Base-by-base conservation (phyloP, 2,888 invertebrate species). In the Oscheius sp. region DNA sequence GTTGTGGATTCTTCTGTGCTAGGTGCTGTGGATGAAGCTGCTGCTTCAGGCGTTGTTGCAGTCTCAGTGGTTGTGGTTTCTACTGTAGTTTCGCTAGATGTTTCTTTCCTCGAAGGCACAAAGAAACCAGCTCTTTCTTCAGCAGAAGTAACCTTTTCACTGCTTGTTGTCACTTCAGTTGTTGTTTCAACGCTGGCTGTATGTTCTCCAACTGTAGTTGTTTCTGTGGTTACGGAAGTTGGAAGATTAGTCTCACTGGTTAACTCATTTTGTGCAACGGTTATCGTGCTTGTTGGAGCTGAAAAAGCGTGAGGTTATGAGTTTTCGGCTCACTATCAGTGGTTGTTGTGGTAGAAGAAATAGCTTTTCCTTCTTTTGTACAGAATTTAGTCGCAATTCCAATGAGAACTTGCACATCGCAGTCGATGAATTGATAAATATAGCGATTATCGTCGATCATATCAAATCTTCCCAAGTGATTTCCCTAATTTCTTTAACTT, bases 351-450 rank as follows among this genome's bases (percentile, higher is more conserved):
- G 29, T 1, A 20, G 27, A 39, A 27, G 48, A 33, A 31, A 64
- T 17, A 23, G 50, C 48, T 20, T n/a, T 8, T 1, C 64, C 46
- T 17, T 37, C 55, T 23, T 75, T 72, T 46, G 65, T 63, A 67
- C 78, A 78, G 25, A 73, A 68, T 1, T 70, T 68, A 4, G 70
- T 50, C 6, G 75, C 76, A 23, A 75, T 71, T 27, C 71, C 72
- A 0, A 74, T 63, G 5, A 78, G 69, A 55, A 79, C 74, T 39
- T 80, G 70, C 17, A 77, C 67, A 42, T 82, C 83, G 48, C 84
- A 84, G 20, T 75, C 79, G 17, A 85, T 73, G 39, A 82, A 84
- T 52, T 85, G 82, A 45, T 85, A 84, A 10, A 80, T 71, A 17
- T 74, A 70, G 17, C 61, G 53, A 23, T 78, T 70, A 52, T 83